phyloP scores from a whole-genome alignment of 64 coral and sea anemone species.

The Hydrozoanthus tunicans region DNA sequence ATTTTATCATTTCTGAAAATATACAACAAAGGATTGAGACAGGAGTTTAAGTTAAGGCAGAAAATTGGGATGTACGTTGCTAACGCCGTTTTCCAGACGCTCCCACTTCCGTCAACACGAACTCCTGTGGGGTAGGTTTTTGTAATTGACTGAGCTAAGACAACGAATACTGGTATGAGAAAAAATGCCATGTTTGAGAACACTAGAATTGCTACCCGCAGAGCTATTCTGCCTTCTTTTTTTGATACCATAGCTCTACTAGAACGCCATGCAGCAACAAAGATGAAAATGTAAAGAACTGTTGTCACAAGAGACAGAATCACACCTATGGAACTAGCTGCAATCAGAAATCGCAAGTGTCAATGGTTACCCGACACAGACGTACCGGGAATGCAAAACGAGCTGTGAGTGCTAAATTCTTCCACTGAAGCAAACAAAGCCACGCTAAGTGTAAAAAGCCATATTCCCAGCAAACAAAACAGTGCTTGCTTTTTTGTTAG shows the following conservation, averaged over 20 bases:
- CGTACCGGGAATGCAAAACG: conserved; percentile 9
- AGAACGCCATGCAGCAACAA: neutral
- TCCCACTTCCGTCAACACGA: conserved; percentile 29
- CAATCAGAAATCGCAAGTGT: neutral
- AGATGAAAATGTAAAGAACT: conserved; percentile 15
- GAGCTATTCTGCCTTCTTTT: neutral
- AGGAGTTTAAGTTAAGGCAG: conserved; percentile 24
- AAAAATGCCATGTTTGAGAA: conserved; percentile 28
- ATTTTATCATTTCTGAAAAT: conserved; percentile 19
- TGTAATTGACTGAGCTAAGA: neutral
- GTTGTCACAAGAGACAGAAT: neutral
- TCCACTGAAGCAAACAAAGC: neutral
- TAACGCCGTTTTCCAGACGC: conserved; percentile 17
- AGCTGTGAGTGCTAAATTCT: conserved; percentile 22
- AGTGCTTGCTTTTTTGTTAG: neutral
- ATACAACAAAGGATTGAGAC: conserved; percentile 32
- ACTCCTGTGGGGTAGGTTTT: conserved; percentile 30
- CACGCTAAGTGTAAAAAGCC: neutral
- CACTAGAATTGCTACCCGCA: neutral
- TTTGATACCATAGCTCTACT: neutral
- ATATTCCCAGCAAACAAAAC: neutral
- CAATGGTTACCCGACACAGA: neutral
- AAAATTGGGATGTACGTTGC: conserved; percentile 24
- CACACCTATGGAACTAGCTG: neutral
- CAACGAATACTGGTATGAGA: neutral